Conservation (phyloP, 2,888 invertebrate species). For the Rosalia funebris region DNA sequence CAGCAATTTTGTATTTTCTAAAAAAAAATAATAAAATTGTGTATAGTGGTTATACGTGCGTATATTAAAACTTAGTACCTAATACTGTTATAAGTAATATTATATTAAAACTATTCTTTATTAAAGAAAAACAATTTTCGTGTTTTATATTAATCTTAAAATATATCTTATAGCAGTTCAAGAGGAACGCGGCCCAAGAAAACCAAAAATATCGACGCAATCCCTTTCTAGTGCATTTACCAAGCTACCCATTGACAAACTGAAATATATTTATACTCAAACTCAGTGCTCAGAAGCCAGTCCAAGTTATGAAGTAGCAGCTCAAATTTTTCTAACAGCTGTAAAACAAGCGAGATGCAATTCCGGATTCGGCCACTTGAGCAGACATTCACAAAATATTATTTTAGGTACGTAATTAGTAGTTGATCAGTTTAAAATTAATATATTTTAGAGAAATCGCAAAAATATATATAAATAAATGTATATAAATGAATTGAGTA, state of each 20-base stretch:
- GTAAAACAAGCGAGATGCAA: constrained; percentile 69
- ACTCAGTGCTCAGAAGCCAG: constrained; percentile 28
- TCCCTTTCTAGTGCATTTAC: constrained; percentile 1
- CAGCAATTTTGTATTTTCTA: too few relatives aligned
- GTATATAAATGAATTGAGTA: too few relatives aligned
- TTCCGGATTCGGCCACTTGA: constrained; percentile 66
- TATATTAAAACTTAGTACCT: too few relatives aligned
- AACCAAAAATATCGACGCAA: constrained; percentile 54
- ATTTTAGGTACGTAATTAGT: constrained; percentile 60
- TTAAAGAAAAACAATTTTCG: too few relatives aligned
- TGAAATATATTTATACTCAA: constrained; percentile 15
- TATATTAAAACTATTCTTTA: too few relatives aligned
- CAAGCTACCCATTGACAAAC: constrained; percentile 28
- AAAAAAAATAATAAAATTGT: too few relatives aligned
- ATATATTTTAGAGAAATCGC: too few relatives aligned
- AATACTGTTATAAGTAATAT: too few relatives aligned
- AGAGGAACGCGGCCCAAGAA: constrained; percentile 83
- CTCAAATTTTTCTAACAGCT: constrained; percentile 70
- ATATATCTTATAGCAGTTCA: constrained; percentile 83
- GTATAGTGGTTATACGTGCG: too few relatives aligned
- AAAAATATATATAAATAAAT: too few relatives aligned
- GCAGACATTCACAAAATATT: constrained; percentile 66
- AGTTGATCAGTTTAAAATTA: too few relatives aligned
- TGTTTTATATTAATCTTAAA: too few relatives aligned
- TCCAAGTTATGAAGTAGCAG: constrained; percentile 68